phyloP scores from a whole-genome alignment of 2,888 invertebrate species.

The Drosophila nigricruria region DNA sequence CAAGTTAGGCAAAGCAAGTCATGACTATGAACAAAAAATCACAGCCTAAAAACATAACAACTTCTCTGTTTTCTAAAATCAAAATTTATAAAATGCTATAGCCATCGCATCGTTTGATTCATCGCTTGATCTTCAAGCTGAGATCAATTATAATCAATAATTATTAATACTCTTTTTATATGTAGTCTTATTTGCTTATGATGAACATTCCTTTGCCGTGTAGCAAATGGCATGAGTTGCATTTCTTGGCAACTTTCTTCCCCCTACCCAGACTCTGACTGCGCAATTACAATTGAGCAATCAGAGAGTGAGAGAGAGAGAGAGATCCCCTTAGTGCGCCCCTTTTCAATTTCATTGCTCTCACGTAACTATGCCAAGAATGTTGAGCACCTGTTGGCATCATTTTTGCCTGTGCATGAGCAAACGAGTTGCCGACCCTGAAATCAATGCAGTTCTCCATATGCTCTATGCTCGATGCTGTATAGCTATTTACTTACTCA shows the following conservation, averaged over 20 bases:
- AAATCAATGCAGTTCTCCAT: constrained; percentile 60
- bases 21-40: too few species aligned
- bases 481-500: not conserved
- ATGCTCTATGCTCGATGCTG: constrained; percentile 5
- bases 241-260: constrained; percentile 19
- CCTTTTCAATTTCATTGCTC: constrained; percentile 27
- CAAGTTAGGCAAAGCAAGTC: too few species aligned
- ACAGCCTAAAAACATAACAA: too few species aligned
- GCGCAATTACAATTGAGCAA: constrained; percentile 68
- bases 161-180: not conserved
- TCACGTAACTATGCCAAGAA: constrained; percentile 73
- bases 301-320: constrained; percentile 25
- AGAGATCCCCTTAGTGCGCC: not conserved
- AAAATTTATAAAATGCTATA: too few species aligned
- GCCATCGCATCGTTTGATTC: constrained; percentile 1
- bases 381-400: constrained; percentile 77
- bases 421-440: constrained; percentile 70
- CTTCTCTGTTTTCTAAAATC: too few species aligned
- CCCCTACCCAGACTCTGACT: constrained; percentile 23
- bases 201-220: constrained; percentile 1
- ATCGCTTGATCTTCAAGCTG: constrained; percentile 6
- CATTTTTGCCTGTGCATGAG: constrained; percentile 44
- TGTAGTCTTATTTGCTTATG: not conserved
- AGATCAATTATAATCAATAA: constrained; percentile 10
- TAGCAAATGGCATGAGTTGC: constrained; percentile 27